phyloP scores from a whole-genome alignment of 2,888 invertebrate species.

The Volucella bombylans region DNA sequence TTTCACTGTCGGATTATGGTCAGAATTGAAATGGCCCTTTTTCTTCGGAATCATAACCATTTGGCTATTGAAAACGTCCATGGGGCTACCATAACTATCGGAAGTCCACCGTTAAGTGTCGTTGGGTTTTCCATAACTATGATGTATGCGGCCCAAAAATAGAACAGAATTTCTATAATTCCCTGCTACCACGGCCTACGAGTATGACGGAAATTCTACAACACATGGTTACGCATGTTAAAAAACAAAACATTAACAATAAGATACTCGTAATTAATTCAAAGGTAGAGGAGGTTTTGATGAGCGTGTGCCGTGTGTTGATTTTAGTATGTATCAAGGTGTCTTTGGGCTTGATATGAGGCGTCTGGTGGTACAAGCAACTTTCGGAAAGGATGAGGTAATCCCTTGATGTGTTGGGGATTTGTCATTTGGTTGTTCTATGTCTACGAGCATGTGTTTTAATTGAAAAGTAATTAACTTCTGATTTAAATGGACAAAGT shows the following conservation, averaged over 20 bases:
- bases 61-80: no score
- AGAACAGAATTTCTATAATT: conserved; percentile 31
- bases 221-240: conserved; percentile 53
- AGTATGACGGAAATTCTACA: conserved; percentile 53
- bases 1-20: conserved; percentile 43
- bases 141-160: conserved; percentile 38
- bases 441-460: conserved; percentile 47
- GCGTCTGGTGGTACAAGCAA: conserved; percentile 37
- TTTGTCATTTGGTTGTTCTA: conserved; percentile 56
- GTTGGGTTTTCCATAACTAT: conserved; percentile 12
- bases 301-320: conserved; percentile 16
- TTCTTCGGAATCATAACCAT: not conserved
- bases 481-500: conserved; percentile 3
- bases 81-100: conserved; percentile 36
- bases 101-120: conserved; percentile 52
- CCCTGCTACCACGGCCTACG: not conserved
- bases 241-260: conserved; percentile 20
- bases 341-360: conserved; percentile 52
- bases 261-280: conserved; percentile 55
- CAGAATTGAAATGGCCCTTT: conserved; percentile 49
- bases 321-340: conserved; percentile 53
- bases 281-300: conserved; percentile 22
- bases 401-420: conserved; percentile 52
- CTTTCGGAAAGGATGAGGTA: conserved; percentile 56
- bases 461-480: conserved; percentile 37